These are phyloP conservation scores for Timandra comae DNA, from an alignment of 2,888 invertebrate species.

Conservation along the genomic window DNA sequence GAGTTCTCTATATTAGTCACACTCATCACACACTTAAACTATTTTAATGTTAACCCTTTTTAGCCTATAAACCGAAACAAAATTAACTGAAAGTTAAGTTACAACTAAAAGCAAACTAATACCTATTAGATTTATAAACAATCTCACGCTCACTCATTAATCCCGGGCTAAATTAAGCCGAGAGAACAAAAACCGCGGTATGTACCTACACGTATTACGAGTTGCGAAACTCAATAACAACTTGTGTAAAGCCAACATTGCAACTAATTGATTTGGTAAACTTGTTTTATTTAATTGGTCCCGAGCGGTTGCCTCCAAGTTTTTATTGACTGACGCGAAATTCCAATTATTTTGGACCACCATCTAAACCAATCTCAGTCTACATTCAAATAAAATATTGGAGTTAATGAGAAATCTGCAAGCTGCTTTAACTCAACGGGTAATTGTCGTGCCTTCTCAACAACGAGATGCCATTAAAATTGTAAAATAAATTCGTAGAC, in stretches of 20 bases:
- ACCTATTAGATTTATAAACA: constrained; percentile 17
- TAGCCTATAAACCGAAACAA: no score
- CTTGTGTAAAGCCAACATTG: constrained; percentile 56
- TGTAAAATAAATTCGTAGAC: no score
- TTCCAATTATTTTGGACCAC: constrained; percentile 36
- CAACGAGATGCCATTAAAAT: no score
- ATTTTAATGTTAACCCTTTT: no score
- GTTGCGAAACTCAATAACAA: constrained; percentile 57
- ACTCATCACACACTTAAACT: no score
- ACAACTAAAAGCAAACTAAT: constrained; percentile 21
- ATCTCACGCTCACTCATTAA: constrained; percentile 15
- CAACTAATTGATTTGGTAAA: constrained; percentile 62
- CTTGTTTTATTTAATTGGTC: constrained; percentile 62
- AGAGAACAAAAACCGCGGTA: constrained; percentile 20
- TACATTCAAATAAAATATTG: not conserved
- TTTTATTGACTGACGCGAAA: constrained; percentile 48
- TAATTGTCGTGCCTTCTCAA: no score
- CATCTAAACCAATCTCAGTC: constrained; percentile 1
- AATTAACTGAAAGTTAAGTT: not conserved
- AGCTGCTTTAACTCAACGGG: no score
- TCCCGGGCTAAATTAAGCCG: constrained; percentile 17
- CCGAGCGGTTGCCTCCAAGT: constrained; percentile 37
- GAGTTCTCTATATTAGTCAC: no score
- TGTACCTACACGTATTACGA: constrained; percentile 34
- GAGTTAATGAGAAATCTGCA: not conserved